Base-by-base conservation (phyloP, 2,113 vertebrate genomes). In the Leptosomus discolor region DNA sequence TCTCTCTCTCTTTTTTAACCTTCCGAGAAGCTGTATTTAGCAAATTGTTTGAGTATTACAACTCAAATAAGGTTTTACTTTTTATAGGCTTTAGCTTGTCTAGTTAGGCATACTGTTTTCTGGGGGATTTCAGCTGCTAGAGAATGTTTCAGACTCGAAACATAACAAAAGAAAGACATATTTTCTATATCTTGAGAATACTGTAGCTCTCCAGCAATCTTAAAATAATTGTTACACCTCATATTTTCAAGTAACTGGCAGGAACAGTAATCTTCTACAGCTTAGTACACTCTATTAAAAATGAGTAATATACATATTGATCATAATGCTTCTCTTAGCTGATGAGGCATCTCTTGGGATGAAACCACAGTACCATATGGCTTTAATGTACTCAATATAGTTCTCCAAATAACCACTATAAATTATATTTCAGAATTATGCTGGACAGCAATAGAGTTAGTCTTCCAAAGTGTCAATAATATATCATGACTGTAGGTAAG, bases 161-260 rank as follows among this genome's bases (percentile, higher is more conserved):
- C n/a, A 86, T 68, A 87, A 86, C 26, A 74, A 96, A 95, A 94
- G 37, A 94, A 93, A 90, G 81, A 76, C 77, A 74, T 93, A 87
- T 82, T 94, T 97, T 94, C 90, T 94, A 39, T 60, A 96, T 92
- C 85, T 83, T 73, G 84, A 97, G 85, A 96, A 94, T 95, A 97
- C 84, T 78, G 48, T 92, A 97, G 90, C 54, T 82, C 29, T 94
- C 27, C 46, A 94, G 88, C 45, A 96, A 94, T 70, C 88, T 96
- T 94, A 97, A 96, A 96, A 90, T 92, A 97, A 96, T 82, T 79
- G 96, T 96, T 97, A n/a, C 43, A 94, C 93, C 94, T 96, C 80
- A 92, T 96, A 94, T 95, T 97, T 94, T 96, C 81, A 95, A 94
- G 83, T 76, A 95, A 94, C 85, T 93, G 82, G 88, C 89, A 90